A percentile compares a stretch with the other conserved stretches of the same genome.
These are phyloP conservation scores for Herpetotheres cachinnans DNA, from an alignment of 2,113 vertebrate species.

Conservation along the genomic window DNA sequence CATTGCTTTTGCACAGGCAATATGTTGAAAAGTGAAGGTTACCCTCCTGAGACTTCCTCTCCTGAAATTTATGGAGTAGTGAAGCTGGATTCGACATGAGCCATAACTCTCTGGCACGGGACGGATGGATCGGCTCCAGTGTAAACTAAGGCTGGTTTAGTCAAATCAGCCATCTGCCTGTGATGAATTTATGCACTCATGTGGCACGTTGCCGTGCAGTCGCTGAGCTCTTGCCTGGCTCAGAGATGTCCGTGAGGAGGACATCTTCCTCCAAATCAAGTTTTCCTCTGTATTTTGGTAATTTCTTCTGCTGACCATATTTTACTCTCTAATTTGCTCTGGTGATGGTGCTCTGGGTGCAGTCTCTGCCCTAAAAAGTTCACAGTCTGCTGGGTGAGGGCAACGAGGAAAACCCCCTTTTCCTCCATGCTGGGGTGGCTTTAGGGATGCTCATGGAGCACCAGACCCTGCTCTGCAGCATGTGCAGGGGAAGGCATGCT, in stretches of 20 bases:
- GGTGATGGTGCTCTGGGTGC: neutral
- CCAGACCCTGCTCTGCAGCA: rapidly evolving
- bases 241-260: neutral
- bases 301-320: neutral
- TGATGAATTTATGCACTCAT: neutral
- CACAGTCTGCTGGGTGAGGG: neutral
- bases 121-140: conserved; percentile 50
- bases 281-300: neutral
- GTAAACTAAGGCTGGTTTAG: conserved; percentile 63
- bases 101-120: conserved; percentile 13
- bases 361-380: neutral
- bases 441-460: neutral
- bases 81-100: neutral
- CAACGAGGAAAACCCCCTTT: neutral
- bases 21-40: neutral
- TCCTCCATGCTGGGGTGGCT: rapidly evolving
- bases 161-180: conserved; percentile 61
- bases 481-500: neutral
- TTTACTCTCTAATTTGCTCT: neutral
- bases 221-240: conserved; percentile 24
- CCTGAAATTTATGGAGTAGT: neutral
- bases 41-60: neutral
- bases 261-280: neutral
- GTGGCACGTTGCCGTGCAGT: neutral
- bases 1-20: neutral